phyloP scores from a whole-genome alignment of 2,888 invertebrate species.

The Chouioia cunea region DNA sequence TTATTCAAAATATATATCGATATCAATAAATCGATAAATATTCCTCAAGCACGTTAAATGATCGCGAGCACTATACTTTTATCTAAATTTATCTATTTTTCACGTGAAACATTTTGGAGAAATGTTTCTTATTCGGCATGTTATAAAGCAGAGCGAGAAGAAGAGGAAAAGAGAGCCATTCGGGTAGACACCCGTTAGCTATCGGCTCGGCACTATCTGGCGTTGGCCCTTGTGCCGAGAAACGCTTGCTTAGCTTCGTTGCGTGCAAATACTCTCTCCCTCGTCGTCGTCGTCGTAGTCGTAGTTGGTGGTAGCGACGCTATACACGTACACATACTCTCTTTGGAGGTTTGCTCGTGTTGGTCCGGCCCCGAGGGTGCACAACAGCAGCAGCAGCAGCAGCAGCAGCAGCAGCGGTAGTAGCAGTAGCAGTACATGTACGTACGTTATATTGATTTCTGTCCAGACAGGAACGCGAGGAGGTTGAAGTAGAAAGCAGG shows the following conservation, averaged over 20 bases:
- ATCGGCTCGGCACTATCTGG: conserved; percentile 50
- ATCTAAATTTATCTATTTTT: no score
- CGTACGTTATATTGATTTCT: conserved; percentile 67
- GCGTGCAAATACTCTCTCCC: conserved; percentile 52
- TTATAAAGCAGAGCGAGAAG: neutral
- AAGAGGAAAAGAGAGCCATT: conserved; percentile 9
- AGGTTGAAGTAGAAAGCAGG: neutral
- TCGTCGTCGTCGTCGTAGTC: conserved; percentile 2
- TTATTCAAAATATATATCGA: no score
- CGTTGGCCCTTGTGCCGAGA: conserved; percentile 61
- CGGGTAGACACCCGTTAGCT: conserved; percentile 58
- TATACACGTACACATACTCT: conserved; percentile 49
- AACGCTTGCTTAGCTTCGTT: conserved; percentile 66
- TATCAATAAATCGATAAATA: no score
- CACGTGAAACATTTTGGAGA: neutral
- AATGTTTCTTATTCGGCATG: neutral
- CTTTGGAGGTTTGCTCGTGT: conserved; percentile 51
- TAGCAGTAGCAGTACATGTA: conserved; percentile 41
- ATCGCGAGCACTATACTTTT: no score
- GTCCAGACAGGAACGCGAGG: conserved; percentile 55
- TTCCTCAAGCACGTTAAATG: no score
- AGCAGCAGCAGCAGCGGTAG: conserved; percentile 46
- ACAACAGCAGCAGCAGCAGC: conserved; percentile 42
- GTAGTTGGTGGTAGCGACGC: conserved; percentile 28
- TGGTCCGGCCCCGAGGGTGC: conserved; percentile 63